Evolutionary conservation across 2,888 invertebrate species (phyloP), one percentile per base, ranked within the genome.

Genomic region (Pegoplata infirma): DNA sequence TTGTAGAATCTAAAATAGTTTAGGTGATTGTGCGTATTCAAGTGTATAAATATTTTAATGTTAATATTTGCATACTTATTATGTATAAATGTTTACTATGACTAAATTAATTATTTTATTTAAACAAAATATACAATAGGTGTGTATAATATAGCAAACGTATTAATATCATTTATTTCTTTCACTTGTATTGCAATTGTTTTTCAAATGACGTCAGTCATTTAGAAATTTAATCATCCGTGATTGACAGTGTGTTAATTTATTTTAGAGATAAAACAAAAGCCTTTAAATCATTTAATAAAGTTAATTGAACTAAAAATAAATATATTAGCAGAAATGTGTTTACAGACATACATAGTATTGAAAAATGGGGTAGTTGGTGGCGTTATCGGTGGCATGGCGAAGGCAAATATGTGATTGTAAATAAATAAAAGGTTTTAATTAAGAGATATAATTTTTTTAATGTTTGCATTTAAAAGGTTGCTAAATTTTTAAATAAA

Each of bases 161-260:
- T n/a, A n/a, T n/a, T n/a, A n/a, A n/a, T 17, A 21, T 46, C 32
- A 32, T 7, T 56, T 23, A 14, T 32, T 58, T 21, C 47, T 16
- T 56, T 21, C 47, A n/a, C 55, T 19, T 5, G 16, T 28, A 7
- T 53, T 53, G 25, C 14, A 16, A 10, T 19, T n/a, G n/a, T n/a
- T n/a, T n/a, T n/a, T n/a, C n/a, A 7, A 47, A 47, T 74, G 78
- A 78, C 69, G 66, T 78, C 49, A 66, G 59, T 61, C n/a, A n/a
- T 36, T 53, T 66, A 53, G 59, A 74, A 71, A 78, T 61, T 55
- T 69, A 78, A 74, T 78, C 64, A 55, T 21, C 17, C 61, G 40
- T 78, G 74, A 74, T 74, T 78, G 74, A 74, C 74, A 66, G 59
- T 66, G 25, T 61, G 28, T 32, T 69, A 69, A 78, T 78, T 74